Base-by-base conservation (phyloP, 2,797 vertebrate genomes). In the Anguilla megastoma region DNA sequence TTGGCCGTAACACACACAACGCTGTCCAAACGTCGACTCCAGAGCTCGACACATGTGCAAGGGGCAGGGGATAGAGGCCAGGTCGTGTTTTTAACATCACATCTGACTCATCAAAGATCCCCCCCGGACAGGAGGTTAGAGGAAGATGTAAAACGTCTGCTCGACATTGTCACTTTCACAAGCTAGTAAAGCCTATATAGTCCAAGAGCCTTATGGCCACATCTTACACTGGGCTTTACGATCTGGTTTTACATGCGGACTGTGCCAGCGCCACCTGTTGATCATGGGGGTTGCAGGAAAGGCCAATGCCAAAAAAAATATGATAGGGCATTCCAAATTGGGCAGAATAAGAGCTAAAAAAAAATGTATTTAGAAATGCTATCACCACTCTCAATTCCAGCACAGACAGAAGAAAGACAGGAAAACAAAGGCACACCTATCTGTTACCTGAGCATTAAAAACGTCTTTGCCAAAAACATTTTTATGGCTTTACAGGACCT, bases 21-120 rank as follows among this genome's bases (percentile, higher is more conserved):
- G 8, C 76, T 48, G 76, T 80, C 76, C 76, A 80, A 80, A n/a
- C 24, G 76, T 48, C 71, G 58, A 84, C 83, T 54, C 18, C 45
- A 30, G 41, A 48, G 63, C 50, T 66, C 16, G 24, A 33, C 76
- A 58, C 30, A 21, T 18, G 45, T 83, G 27, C n/a, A 9, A 66
- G 21, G 36, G 48, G 5, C 76, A 83, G 30, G 33, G n/a, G 21
- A 54, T 56, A 45, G 45, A 24, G 58, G 36, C 45, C 58, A 66
- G 80, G 80, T n/a, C 86, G 36, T 45, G 69, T 60, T 63, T 84
- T 54, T 10, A 84, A 21, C 41, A n/a, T 80, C 24, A 80, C 8
- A 10, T 45, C 76, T 80, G 76, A 80, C 41, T 80, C 41, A 45
- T 21, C 16, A n/a, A 50, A 24, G 18, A 41, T 48, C 76, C 8